phyloP scores from a whole-genome alignment of 2,113 vertebrate species.

The Myxocyprinus asiaticus region DNA sequence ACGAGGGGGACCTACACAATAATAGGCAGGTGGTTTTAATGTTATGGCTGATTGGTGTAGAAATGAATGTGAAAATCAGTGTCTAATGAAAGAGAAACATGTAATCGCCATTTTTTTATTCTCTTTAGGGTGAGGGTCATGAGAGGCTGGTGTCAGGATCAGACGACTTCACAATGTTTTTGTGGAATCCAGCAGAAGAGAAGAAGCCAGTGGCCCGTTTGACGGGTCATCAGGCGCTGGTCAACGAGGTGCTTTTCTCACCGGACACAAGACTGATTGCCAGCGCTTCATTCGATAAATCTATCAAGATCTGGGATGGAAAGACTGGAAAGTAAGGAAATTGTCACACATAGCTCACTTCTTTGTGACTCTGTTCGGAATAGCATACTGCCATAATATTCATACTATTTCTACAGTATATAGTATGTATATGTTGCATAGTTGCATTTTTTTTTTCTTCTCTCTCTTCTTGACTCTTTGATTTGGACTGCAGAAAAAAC shows the following conservation, averaged over 20 bases:
- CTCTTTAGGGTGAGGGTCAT: constrained; percentile 79
- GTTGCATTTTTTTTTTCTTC: too few relatives aligned
- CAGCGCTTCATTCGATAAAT: constrained; percentile 97
- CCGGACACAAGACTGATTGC: constrained; percentile 90
- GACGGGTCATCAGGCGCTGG: constrained; percentile 94
- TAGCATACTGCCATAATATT: background rate
- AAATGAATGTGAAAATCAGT: too few relatives aligned
- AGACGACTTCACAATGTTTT: constrained; percentile 94
- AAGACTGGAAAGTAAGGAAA: constrained; percentile 89
- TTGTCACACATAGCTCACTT: too few relatives aligned
- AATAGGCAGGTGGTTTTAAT: too few relatives aligned
- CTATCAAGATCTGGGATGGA: constrained; percentile 96
- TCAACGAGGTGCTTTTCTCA: constrained; percentile 96
- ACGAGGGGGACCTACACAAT: too few relatives aligned
- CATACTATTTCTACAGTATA: background rate
- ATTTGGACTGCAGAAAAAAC: too few relatives aligned
- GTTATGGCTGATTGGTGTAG: too few relatives aligned
- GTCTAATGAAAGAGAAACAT: too few relatives aligned
- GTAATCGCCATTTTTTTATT: background rate
- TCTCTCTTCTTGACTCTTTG: too few relatives aligned
- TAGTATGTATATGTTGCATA: background rate
- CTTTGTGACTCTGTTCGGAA: background rate
- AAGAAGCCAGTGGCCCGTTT: constrained; percentile 90
- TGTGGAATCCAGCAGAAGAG: constrained; percentile 93
- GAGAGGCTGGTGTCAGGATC: constrained; percentile 95